Conservation (phyloP, 1,140 invertebrate genomes). For the Ganaspis sp. region DNA sequence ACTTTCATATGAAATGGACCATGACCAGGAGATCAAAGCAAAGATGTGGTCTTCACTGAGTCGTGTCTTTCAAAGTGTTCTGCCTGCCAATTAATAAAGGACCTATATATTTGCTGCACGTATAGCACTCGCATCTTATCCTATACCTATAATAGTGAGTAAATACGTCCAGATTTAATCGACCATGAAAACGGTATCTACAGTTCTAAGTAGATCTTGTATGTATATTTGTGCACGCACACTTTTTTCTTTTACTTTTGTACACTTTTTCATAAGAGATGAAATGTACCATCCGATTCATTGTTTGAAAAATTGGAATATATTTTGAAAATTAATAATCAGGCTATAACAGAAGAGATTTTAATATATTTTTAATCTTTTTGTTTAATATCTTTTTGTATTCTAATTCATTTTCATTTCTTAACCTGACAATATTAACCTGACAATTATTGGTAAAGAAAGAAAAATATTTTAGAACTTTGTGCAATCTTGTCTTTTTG, state of each 20-base stretch:
- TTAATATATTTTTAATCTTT: too few species aligned
- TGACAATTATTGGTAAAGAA: background rate
- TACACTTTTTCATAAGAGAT: too few species aligned
- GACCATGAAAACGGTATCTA: background rate
- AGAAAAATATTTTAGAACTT: background rate
- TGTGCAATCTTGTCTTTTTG: background rate
- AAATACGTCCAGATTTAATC: conserved; percentile 23
- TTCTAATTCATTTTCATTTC: background rate
- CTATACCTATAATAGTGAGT: conserved; percentile 18
- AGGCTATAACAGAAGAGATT: too few species aligned
- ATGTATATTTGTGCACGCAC: too few species aligned
- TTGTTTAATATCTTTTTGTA: too few species aligned
- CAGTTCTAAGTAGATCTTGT: background rate
- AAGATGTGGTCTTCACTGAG: conserved; percentile 14
- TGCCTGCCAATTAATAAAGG: conserved; percentile 27
- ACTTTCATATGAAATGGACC: conserved; percentile 26
- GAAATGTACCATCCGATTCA: too few species aligned
- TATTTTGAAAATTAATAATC: too few species aligned
- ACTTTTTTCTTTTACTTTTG: too few species aligned
- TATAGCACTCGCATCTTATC: conserved; percentile 25
- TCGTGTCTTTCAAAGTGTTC: conserved; percentile 22
- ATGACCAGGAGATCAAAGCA: conserved; percentile 13
- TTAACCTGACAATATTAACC: background rate
- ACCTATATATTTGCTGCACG: conserved; percentile 20
- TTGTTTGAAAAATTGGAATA: too few species aligned